Percentiles rank a stretch among this genome's conserved stretches.
Conservation (phyloP, 2,797 vertebrate species). For the Megaceryle alcyon region DNA sequence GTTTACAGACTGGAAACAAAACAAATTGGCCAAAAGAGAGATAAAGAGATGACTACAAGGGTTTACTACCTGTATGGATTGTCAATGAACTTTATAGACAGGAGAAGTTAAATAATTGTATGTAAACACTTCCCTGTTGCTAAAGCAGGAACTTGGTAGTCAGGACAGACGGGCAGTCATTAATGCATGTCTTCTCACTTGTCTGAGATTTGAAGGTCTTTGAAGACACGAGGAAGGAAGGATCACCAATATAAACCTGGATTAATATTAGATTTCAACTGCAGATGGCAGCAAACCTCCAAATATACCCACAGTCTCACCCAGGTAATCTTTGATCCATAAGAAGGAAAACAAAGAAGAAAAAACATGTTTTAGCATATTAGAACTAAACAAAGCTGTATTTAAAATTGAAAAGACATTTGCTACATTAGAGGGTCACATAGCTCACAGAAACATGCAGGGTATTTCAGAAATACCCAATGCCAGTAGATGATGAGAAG, state of each 20-base stretch:
- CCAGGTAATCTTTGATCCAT: neutral
- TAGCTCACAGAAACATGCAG: neutral
- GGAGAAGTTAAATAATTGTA: neutral
- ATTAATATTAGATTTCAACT: slow-evolving; percentile 34
- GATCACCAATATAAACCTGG: neutral
- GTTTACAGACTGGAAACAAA: neutral
- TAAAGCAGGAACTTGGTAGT: neutral
- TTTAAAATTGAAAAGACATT: neutral
- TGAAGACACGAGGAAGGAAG: neutral
- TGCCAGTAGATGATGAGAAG: slow-evolving; percentile 12
- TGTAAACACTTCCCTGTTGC: neutral
- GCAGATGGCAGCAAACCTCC: slow-evolving; percentile 72
- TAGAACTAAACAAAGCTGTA: neutral
- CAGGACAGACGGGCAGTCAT: neutral
- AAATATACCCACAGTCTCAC: slow-evolving; percentile 2
- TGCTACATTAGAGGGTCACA: neutral
- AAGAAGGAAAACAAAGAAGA: neutral
- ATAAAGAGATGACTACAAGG: neutral
- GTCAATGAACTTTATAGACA: neutral
- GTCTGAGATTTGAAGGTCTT: neutral
- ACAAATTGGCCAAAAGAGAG: neutral
- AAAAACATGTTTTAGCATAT: neutral
- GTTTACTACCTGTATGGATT: neutral
- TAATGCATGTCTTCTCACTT: neutral
- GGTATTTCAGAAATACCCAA: slow-evolving; percentile 17